Conservation (phyloP, 2,797 vertebrate genomes). For the Muraenolepis orangiensis region DNA sequence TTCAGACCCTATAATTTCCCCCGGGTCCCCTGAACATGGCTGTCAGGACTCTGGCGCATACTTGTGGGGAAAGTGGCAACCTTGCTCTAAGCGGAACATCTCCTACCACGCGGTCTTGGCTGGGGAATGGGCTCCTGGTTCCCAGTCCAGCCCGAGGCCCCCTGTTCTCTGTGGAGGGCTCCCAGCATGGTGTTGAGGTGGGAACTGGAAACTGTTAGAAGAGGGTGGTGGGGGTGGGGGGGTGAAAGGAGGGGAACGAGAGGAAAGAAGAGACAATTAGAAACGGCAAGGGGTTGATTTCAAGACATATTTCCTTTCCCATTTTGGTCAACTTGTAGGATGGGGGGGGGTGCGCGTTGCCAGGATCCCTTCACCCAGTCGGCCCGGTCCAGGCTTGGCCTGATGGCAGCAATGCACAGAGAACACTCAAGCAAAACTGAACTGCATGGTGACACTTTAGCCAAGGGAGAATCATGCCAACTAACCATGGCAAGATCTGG, state of each 20-base stretch:
- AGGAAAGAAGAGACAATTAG: background rate
- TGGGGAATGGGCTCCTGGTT: conserved; percentile 39
- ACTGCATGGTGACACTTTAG: background rate
- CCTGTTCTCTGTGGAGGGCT: conserved; percentile 53
- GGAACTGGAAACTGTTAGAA: conserved; percentile 16
- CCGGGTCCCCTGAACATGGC: conserved; percentile 48
- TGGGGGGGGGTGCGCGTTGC: conserved; percentile 56
- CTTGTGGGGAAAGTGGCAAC: conserved; percentile 48
- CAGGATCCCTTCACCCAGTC: conserved; percentile 46
- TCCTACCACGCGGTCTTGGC: conserved; percentile 47
- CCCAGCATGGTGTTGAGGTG: conserved; percentile 46
- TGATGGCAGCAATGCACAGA: conserved; percentile 14
- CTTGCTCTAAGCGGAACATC: conserved; percentile 47
- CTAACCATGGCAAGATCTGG: background rate
- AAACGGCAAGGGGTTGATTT: conserved; percentile 38
- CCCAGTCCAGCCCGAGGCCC: conserved; percentile 44
- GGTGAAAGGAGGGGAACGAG: background rate
- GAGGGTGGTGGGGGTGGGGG: conserved; percentile 37
- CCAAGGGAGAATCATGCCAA: background rate
- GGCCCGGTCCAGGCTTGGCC: conserved; percentile 42
- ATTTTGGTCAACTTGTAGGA: conserved; percentile 62
- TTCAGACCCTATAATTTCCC: conserved; percentile 55
- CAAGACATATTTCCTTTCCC: conserved; percentile 68
- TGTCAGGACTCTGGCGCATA: conserved; percentile 59
- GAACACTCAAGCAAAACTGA: background rate